These are phyloP conservation scores for Zele albiditarsus DNA, from an alignment of 2,888 invertebrate species.

Conservation along the genomic window DNA sequence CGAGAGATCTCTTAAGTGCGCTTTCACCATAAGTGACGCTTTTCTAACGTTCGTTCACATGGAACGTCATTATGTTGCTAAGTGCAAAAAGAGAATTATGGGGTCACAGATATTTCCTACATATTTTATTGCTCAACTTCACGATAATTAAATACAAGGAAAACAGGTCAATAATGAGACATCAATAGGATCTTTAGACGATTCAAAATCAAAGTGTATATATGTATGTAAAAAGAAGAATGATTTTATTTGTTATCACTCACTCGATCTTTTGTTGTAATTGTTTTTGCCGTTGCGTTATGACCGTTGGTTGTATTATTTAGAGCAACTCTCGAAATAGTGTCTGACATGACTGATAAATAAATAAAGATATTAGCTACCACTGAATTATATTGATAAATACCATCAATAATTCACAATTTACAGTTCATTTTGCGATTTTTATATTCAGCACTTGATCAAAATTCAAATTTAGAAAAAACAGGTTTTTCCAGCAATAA, in stretches of 20 bases:
- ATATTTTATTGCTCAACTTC: not conserved
- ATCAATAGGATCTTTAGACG: not conserved
- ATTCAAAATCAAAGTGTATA: not conserved
- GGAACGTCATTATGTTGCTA: not conserved
- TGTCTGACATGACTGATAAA: constrained; percentile 45
- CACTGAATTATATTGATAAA: not conserved
- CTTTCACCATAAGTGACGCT: constrained; percentile 48
- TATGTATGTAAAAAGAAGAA: not conserved
- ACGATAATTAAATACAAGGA: no score
- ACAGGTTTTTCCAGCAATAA: no score
- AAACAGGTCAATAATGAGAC: not conserved
- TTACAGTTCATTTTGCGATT: not conserved
- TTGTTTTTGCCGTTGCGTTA: constrained; percentile 39
- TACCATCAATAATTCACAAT: not conserved
- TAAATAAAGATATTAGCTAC: not conserved
- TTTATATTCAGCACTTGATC: not conserved
- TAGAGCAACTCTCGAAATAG: constrained; percentile 45
- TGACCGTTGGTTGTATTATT: constrained; percentile 45
- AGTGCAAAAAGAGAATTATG: not conserved
- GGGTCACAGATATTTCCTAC: not conserved
- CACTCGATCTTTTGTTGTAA: constrained; percentile 50
- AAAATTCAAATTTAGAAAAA: not conserved
- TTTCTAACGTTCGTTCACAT: constrained; percentile 3
- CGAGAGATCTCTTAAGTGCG: constrained; percentile 40
- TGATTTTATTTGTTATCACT: constrained; percentile 37